Percentiles rank a stretch among this genome's conserved stretches.
Conservation (phyloP, 2,797 vertebrate genomes). For the Myotis pilosus region DNA sequence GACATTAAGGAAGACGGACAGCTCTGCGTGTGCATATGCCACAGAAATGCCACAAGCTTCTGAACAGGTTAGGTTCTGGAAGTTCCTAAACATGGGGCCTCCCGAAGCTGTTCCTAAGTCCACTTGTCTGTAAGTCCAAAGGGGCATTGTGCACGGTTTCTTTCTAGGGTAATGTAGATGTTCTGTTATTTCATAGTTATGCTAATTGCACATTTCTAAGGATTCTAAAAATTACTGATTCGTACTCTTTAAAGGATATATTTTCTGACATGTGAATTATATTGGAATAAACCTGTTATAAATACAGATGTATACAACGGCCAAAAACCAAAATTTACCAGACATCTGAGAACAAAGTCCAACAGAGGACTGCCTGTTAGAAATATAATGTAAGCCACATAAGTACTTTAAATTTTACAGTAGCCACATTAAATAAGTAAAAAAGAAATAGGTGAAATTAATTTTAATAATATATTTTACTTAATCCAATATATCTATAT, state of each 20-base stretch:
- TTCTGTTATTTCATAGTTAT: background rate
- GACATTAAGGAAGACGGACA: background rate
- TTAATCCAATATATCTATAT: background rate
- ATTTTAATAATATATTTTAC: background rate
- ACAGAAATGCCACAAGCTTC: background rate
- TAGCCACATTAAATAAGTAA: slow-evolving; percentile 12
- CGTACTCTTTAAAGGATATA: background rate
- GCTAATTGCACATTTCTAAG: background rate
- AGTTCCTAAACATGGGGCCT: background rate
- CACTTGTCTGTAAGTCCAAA: background rate
- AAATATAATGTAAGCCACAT: background rate
- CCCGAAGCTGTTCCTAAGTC: background rate
- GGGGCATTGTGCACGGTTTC: background rate
- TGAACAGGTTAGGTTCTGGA: background rate
- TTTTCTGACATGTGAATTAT: background rate
- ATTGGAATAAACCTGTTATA: background rate
- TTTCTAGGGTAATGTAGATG: background rate
- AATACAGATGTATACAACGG: background rate
- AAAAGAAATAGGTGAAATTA: background rate
- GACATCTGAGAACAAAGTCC: background rate
- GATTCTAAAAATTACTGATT: background rate
- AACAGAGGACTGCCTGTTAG: background rate
- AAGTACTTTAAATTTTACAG: background rate
- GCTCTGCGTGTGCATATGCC: background rate
- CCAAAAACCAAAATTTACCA: background rate